Evolutionary conservation across 2,113 vertebrate genomes (phyloP), one percentile per base, ranked within the genome.

Genomic region (Notothenia coriiceps): DNA sequence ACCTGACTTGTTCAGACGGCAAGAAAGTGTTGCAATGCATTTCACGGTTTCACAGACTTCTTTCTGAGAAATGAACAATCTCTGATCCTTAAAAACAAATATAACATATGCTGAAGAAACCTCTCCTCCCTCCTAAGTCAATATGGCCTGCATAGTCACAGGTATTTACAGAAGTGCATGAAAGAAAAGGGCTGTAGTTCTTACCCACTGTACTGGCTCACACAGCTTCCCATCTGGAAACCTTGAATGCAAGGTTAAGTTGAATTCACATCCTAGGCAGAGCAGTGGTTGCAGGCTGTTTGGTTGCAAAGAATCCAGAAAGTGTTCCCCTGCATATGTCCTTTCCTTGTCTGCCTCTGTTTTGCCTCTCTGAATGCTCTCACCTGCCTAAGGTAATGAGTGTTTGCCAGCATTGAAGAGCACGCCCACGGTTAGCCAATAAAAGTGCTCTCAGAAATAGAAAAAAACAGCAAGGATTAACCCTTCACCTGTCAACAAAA

Each of bases 161-260:
- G 67, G 17, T 69, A 56, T 75, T 64, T 57, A 70, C 69, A 74
- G 13, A 57, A 49, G 18, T 2, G 50, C 74, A 66, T 6, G 22
- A 70, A 43, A 79, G 40, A 49, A 29, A 22, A 46, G 2, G 33
- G 15, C 35, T 82, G 22, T 2, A 14, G 18, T 65, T 33, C 96
- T 98, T 96, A 99, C 97, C 97, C 92, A 86, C 95, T 96, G 89
- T 96, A 95, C 74, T 96, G 94, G 93, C 97, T 98, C 93, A 97
- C 94, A 93, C 97, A 99, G 94, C 93, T 98, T 86, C 97, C 97
- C 97, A 99, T 95, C 91, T 93, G 90, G 86, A 88, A 91, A 82
- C 54, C 35, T 72, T 59, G 62, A 81, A 70, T 4, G 77, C 13
- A n/a, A 83, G 22, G 54, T 18, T 61, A 50, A 79, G 33, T 15